phyloP scores from a whole-genome alignment of 2,113 vertebrate genomes.

The Atherinomorus stipes region DNA sequence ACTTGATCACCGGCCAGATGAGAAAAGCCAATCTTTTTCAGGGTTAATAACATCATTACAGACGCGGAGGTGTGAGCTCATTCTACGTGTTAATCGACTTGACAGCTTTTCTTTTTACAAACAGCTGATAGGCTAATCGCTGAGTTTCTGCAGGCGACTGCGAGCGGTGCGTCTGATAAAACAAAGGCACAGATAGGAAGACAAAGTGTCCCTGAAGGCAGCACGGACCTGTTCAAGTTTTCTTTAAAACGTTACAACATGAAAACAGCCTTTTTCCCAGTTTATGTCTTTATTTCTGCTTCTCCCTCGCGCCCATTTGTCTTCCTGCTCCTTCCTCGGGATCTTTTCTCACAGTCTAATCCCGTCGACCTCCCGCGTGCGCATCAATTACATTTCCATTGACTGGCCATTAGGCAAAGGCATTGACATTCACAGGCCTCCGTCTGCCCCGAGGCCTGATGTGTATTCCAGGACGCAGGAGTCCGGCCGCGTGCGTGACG shows the following conservation, averaged over 20 bases:
- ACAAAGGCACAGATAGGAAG: not conserved
- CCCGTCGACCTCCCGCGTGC: constrained; percentile 79
- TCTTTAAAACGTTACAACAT: not conserved
- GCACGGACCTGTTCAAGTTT: not conserved
- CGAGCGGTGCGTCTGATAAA: constrained; percentile 11
- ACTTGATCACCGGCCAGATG: not conserved
- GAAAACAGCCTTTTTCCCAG: not conserved
- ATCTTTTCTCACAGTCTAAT: constrained; percentile 70
- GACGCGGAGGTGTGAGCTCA: constrained; percentile 45
- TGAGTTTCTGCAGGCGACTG: constrained; percentile 15
- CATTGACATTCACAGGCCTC: constrained; percentile 82
- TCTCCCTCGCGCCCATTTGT: not conserved
- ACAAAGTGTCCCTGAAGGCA: not conserved
- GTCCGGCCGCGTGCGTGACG: constrained; percentile 39
- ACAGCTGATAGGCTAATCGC: constrained; percentile 52
- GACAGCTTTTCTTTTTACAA: constrained; percentile 65
- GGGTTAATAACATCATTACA: constrained; percentile 68
- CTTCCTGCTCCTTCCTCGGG: constrained; percentile 48
- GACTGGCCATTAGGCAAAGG: constrained; percentile 76
- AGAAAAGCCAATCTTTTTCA: constrained; percentile 7
- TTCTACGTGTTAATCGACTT: constrained; percentile 65
- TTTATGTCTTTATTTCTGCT: not conserved
- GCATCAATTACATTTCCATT: constrained; percentile 83
- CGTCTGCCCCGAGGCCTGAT: constrained; percentile 78
- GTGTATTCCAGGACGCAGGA: constrained; percentile 79